These are phyloP conservation scores for Netelia melanura DNA, from an alignment of 2,888 invertebrate species.

Conservation along the genomic window DNA sequence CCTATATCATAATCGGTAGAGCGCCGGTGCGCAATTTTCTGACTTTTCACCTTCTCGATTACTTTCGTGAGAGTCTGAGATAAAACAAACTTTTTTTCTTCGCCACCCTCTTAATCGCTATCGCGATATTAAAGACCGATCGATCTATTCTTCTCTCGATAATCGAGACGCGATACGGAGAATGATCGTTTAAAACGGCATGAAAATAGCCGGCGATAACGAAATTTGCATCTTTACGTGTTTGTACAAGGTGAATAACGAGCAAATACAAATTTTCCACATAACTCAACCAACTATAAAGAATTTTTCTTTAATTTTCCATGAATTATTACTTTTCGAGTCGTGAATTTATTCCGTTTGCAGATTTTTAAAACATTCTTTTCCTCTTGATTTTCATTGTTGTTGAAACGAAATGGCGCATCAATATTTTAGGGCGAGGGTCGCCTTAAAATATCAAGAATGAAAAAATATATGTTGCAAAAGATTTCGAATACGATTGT, in stretches of 20 bases:
- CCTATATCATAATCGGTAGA: not conserved
- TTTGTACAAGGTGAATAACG: not conserved
- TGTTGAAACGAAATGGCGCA: not conserved
- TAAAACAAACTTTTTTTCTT: constrained; percentile 9
- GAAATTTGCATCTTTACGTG: not conserved
- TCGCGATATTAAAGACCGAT: constrained; percentile 37
- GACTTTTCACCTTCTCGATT: constrained; percentile 30
- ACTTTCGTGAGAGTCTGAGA: not conserved
- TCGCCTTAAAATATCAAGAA: not conserved
- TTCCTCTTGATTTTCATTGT: not conserved
- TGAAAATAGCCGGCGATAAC: not conserved
- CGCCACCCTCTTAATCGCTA: not conserved
- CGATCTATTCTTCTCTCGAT: not conserved
- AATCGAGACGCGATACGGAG: not conserved
- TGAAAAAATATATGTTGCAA: no score
- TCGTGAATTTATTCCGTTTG: not conserved
- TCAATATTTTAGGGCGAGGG: not conserved
- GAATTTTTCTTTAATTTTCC: not conserved
- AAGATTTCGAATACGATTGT: no score
- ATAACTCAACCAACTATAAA: not conserved
- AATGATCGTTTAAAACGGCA: not conserved
- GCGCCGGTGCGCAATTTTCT: constrained; percentile 9
- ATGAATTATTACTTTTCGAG: not conserved
- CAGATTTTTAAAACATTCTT: not conserved
- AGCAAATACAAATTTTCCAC: not conserved